phyloP scores from a whole-genome alignment of 1,140 invertebrate species.

The Anagrus nilaparvatae region DNA sequence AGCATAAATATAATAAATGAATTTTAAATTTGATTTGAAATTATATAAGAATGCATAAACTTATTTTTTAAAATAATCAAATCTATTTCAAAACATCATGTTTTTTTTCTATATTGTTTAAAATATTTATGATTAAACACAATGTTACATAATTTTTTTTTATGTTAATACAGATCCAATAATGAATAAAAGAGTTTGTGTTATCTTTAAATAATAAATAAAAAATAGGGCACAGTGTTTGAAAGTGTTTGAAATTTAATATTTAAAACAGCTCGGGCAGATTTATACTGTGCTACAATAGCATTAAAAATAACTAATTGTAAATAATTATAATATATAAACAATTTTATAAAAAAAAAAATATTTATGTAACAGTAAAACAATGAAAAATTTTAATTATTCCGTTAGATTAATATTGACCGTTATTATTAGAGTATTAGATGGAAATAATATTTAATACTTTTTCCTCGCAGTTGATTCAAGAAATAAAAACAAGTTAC shows the following conservation, averaged over 20 bases:
- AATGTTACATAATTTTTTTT: neutral
- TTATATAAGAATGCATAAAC: too few relatives aligned
- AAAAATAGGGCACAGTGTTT: conserved; percentile 23
- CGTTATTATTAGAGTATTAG: neutral
- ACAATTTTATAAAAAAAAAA: conserved; percentile 13
- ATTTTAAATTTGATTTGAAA: too few relatives aligned
- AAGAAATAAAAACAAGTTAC: too few relatives aligned
- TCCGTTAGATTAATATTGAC: neutral
- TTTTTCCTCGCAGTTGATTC: too few relatives aligned
- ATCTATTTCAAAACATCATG: neutral
- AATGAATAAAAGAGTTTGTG: conserved; percentile 8
- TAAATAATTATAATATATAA: conserved; percentile 14
- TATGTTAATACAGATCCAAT: neutral
- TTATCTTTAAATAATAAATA: conserved; percentile 7
- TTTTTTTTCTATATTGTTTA: conserved; percentile 1
- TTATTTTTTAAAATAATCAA: too few relatives aligned
- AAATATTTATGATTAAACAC: neutral
- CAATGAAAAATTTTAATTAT: neutral
- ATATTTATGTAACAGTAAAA: conserved; percentile 10
- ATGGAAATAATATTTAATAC: neutral
- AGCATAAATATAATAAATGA: too few relatives aligned
- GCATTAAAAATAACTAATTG: conserved; percentile 28
- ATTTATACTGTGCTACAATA: conserved; percentile 29
- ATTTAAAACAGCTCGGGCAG: conserved; percentile 34
- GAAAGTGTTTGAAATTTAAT: conserved; percentile 23